phyloP scores from a whole-genome alignment of 2,888 invertebrate species.

The Ectemnius cavifrons region DNA sequence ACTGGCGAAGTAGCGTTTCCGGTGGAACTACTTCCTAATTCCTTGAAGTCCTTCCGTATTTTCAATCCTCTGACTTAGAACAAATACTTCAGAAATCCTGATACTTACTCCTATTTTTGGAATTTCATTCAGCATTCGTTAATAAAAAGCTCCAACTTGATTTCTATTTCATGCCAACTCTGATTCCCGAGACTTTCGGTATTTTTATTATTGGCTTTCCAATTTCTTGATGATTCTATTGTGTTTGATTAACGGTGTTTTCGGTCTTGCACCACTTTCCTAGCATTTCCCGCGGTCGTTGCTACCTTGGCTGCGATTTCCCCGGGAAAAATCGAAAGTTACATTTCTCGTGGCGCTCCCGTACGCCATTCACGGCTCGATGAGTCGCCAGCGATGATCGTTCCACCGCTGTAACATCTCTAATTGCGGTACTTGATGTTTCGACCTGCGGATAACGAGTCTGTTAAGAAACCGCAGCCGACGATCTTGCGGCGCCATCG shows the following conservation, averaged over 20 bases:
- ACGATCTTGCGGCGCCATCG: not conserved
- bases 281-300: conserved; percentile 34
- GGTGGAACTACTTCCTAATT: not conserved
- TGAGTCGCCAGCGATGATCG: conserved; percentile 41
- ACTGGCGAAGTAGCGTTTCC: not conserved
- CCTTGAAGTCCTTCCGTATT: too few relatives aligned
- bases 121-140: too few relatives aligned
- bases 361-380: conserved; percentile 49
- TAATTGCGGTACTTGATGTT: conserved; percentile 33
- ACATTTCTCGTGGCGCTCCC: conserved; percentile 45
- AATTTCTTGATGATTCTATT: not conserved
- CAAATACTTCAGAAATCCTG: too few relatives aligned
- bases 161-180: too few relatives aligned
- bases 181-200: not conserved
- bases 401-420: conserved; percentile 24
- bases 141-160: too few relatives aligned
- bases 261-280: conserved; percentile 51
- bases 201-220: not conserved
- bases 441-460: conserved; percentile 41
- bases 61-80: too few relatives aligned
- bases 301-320: conserved; percentile 51
- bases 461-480: conserved; percentile 7
- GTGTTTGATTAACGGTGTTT: conserved; percentile 29
- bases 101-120: too few relatives aligned
- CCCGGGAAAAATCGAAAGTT: conserved; percentile 64